These are phyloP conservation scores for Callyntrura sp. DNA, from an alignment of 2,888 invertebrate species.

Conservation along the genomic window DNA sequence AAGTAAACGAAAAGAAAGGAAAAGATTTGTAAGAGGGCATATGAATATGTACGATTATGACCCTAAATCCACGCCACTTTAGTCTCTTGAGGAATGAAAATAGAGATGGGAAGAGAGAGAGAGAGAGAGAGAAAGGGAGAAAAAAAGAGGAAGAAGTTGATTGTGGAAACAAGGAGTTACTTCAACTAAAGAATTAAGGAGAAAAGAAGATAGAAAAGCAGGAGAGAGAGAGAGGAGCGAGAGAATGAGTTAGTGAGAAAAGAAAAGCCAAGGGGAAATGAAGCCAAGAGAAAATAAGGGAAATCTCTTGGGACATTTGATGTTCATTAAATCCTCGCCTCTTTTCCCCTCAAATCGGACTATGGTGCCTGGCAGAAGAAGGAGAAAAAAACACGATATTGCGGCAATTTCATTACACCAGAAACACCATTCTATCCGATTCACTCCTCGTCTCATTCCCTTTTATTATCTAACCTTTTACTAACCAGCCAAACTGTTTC, in stretches of 20 bases:
- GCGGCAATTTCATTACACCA: slow-evolving; percentile 81
- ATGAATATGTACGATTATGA: slow-evolving; percentile 79
- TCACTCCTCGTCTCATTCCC: slow-evolving; percentile 76
- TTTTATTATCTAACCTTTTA: slow-evolving; percentile 69
- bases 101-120: slow-evolving; percentile 69
- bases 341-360: slow-evolving; percentile 77
- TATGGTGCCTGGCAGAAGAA: slow-evolving; percentile 66
- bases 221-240: slow-evolving; percentile 35
- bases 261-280: slow-evolving; percentile 75
- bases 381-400: slow-evolving; percentile 78
- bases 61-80: slow-evolving; percentile 76
- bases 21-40: slow-evolving; percentile 78
- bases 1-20: slow-evolving; percentile 30
- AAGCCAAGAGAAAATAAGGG: slow-evolving; percentile 78
- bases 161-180: slow-evolving; percentile 74
- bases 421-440: slow-evolving; percentile 79
- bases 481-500: slow-evolving; percentile 46
- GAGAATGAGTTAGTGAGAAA: slow-evolving; percentile 71
- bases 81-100: slow-evolving; percentile 75
- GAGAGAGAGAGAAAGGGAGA: slow-evolving; percentile 39
- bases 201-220: slow-evolving; percentile 57
- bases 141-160: slow-evolving; percentile 67
- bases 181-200: slow-evolving; percentile 74
- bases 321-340: slow-evolving; percentile 83
- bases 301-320: slow-evolving; percentile 83